Conservation (phyloP, 2,888 invertebrate genomes). For the Hirtodrosophila cameraria region DNA sequence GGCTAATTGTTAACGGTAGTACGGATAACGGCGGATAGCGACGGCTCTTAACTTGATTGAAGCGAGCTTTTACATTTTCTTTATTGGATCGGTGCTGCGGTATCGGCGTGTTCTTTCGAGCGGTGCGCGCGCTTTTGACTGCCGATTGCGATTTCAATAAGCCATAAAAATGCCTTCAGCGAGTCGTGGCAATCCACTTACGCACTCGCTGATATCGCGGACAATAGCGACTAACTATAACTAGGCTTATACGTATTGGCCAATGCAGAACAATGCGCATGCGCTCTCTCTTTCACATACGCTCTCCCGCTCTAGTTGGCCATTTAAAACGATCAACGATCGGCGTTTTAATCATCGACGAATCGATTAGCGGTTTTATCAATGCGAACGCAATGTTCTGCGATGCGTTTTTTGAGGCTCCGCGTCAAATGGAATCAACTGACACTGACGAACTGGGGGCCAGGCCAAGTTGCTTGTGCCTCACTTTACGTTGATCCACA, state of each 20-base stretch:
- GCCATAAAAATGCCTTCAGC: constrained; percentile 65
- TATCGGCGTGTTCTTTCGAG: constrained; percentile 42
- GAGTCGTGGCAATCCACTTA: constrained; percentile 37
- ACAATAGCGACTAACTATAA: constrained; percentile 48
- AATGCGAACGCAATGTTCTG: constrained; percentile 10
- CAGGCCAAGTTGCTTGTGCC: constrained; percentile 27
- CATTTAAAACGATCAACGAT: constrained; percentile 9
- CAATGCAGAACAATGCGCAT: constrained; percentile 27
- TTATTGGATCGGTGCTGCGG: constrained; percentile 8
- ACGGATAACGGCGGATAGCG: no score
- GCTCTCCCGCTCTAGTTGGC: constrained; percentile 12
- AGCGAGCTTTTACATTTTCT: constrained; percentile 33
- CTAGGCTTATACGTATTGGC: constrained; percentile 41
- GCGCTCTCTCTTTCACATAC: constrained; percentile 27
- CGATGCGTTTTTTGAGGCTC: constrained; percentile 48
- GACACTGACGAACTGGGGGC: constrained; percentile 43
- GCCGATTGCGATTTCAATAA: constrained; percentile 68
- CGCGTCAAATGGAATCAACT: constrained; percentile 49
- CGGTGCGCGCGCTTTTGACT: constrained; percentile 73
- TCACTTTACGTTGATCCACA: constrained; percentile 44
- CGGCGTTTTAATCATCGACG: background rate
- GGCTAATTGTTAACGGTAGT: constrained; percentile 19
- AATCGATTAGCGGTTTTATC: constrained; percentile 1
- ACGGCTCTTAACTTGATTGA: constrained; percentile 36
- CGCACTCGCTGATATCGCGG: constrained; percentile 50